Percentiles rank a stretch among this genome's conserved stretches.
These are phyloP conservation scores for Drosophila barbarae DNA, from an alignment of 2,888 invertebrate species.

Conservation along the genomic window DNA sequence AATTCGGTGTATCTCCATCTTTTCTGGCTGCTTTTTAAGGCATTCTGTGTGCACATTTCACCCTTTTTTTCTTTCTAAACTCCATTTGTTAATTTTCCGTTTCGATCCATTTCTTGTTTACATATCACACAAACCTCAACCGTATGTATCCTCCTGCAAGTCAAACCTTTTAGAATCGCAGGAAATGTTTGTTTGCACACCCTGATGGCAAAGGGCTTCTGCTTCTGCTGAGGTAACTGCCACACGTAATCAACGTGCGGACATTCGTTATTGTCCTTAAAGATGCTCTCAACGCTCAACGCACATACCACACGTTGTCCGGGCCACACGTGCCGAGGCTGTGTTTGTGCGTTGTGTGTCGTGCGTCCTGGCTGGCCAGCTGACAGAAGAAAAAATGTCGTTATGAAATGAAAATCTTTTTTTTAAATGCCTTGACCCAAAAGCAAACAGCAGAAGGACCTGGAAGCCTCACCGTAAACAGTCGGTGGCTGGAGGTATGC, in stretches of 20 bases:
- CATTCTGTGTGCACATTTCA: neutral
- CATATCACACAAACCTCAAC: slow-evolving; percentile 1
- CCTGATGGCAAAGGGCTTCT: neutral
- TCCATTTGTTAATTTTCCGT: neutral
- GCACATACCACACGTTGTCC: slow-evolving; percentile 58
- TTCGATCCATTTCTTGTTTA: neutral
- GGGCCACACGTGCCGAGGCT: slow-evolving; percentile 37
- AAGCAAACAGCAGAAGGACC: slow-evolving; percentile 56
- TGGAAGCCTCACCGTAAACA: slow-evolving; percentile 46
- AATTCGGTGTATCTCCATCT: neutral
- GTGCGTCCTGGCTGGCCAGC: slow-evolving; percentile 33
- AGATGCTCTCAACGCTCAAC: slow-evolving; percentile 28
- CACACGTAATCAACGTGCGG: slow-evolving; percentile 34
- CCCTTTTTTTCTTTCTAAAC: neutral
- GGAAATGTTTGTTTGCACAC: slow-evolving; percentile 20
- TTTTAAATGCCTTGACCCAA: slow-evolving; percentile 61
- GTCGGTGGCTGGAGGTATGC: neutral
- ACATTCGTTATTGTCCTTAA: slow-evolving; percentile 41
- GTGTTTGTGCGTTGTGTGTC: slow-evolving; percentile 15
- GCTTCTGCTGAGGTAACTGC: slow-evolving; percentile 14
- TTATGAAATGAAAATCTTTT: slow-evolving; percentile 67
- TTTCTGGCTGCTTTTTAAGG: neutral
- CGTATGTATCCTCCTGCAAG: neutral
- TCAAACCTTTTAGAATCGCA: slow-evolving; percentile 6
- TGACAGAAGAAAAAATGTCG: slow-evolving; percentile 42